These are phyloP conservation scores for Gastracanthus pulcherrimus DNA, from an alignment of 2,888 invertebrate species.

Conservation along the genomic window DNA sequence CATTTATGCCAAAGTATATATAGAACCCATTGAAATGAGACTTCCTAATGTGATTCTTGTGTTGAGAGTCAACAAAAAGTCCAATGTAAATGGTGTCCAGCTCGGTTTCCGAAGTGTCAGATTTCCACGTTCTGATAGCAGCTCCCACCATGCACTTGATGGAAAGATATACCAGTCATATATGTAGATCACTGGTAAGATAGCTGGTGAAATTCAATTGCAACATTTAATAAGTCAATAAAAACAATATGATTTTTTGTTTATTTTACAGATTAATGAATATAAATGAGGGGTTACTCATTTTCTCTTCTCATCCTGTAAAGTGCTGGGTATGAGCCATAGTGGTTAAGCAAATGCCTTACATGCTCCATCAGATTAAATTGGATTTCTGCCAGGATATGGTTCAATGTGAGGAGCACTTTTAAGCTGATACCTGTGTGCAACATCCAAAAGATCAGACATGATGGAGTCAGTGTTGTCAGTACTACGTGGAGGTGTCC, in stretches of 20 bases:
- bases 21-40: constrained; percentile 82
- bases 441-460: constrained; percentile 74
- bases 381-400: constrained; percentile 79
- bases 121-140: constrained; percentile 76
- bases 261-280: background rate
- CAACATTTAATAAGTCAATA: background rate
- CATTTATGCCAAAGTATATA: constrained; percentile 83
- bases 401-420: constrained; percentile 82
- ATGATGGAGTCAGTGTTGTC: constrained; percentile 77
- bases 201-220: constrained; percentile 63
- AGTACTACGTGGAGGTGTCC: constrained; percentile 78
- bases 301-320: constrained; percentile 78
- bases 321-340: constrained; percentile 80
- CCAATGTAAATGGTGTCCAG: constrained; percentile 82
- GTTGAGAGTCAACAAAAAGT: constrained; percentile 79
- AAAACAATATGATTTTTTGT: background rate
- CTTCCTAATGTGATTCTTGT: constrained; percentile 79
- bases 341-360: constrained; percentile 76
- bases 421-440: constrained; percentile 78
- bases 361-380: constrained; percentile 78
- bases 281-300: constrained; percentile 66
- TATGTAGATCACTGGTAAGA: constrained; percentile 82
- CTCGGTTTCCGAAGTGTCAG: constrained; percentile 79
- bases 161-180: constrained; percentile 82
- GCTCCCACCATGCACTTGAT: constrained; percentile 79